Evolutionary conservation across 2,113 vertebrate species (phyloP).

Genomic region (Oryzias melastigma): DNA sequence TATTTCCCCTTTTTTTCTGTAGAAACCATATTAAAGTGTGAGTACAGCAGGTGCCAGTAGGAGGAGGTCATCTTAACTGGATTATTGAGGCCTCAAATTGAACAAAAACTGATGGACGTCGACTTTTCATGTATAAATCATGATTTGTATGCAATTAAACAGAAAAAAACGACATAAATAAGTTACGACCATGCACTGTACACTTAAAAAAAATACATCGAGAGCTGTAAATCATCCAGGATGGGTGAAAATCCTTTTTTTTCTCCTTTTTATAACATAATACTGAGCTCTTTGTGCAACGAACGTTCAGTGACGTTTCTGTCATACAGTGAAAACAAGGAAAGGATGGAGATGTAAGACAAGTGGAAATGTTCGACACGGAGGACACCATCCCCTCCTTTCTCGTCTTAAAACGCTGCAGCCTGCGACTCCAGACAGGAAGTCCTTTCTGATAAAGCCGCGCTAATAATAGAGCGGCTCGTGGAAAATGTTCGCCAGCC

Average conservation of each 20-base stretch:
- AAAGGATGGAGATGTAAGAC: neutral
- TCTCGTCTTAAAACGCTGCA: slow-evolving; percentile 9
- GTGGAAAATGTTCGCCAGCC: slow-evolving; percentile 36
- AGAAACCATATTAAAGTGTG: slow-evolving; percentile 8
- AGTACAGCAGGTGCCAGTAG: slow-evolving; percentile 35
- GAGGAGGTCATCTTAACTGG: slow-evolving; percentile 35
- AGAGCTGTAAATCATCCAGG: neutral
- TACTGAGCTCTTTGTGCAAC: neutral
- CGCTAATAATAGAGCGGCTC: slow-evolving; percentile 49
- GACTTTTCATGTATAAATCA: slow-evolving; percentile 20
- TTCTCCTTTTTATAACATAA: neutral
- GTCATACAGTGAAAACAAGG: neutral
- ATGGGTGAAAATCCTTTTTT: slow-evolving; percentile 1
- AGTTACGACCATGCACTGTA: slow-evolving; percentile 13
- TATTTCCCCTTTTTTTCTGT: slow-evolving; percentile 11
- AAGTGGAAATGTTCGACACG: slow-evolving; percentile 59
- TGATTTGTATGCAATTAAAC: slow-evolving; percentile 14
- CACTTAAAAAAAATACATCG: slow-evolving; percentile 1
- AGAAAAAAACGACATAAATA: slow-evolving; percentile 17
- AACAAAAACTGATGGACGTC: slow-evolving; percentile 12
- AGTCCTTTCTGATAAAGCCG: slow-evolving; percentile 23
- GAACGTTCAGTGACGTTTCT: neutral
- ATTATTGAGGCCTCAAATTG: slow-evolving; percentile 31
- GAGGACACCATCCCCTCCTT: slow-evolving; percentile 47
- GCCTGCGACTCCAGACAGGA: slow-evolving; percentile 12